These are phyloP conservation scores for Spermophilus dauricus DNA, from an alignment of 2,113 vertebrate species.

Conservation along the genomic window DNA sequence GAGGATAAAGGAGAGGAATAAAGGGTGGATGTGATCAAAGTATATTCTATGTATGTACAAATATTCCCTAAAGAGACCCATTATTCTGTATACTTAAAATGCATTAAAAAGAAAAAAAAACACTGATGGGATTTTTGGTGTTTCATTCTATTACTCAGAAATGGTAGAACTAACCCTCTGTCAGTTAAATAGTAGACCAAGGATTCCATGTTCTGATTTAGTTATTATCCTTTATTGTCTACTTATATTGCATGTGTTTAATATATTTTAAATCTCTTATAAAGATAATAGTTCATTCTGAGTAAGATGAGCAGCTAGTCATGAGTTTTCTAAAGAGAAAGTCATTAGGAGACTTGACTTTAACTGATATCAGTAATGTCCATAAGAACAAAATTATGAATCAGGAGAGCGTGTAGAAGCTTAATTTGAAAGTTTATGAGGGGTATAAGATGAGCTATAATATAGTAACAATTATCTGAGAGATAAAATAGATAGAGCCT, in stretches of 20 bases:
- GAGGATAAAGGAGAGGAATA: neutral
- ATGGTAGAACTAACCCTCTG: constrained; percentile 20
- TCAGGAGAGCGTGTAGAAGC: constrained; percentile 80
- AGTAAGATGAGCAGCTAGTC: constrained; percentile 55
- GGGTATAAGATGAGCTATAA: constrained; percentile 82
- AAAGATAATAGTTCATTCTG: constrained; percentile 68
- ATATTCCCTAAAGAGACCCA: neutral
- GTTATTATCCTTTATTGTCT: constrained; percentile 39
- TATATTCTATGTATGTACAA: neutral
- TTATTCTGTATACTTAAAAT: neutral
- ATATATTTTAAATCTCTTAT: constrained; percentile 53
- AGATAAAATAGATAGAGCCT: constrained; percentile 81
- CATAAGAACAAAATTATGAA: constrained; percentile 84
- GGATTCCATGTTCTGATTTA: constrained; percentile 57
- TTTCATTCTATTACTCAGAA: constrained; percentile 73
- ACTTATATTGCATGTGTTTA: constrained; percentile 46
- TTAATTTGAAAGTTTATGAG: constrained; percentile 87
- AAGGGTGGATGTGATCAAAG: neutral
- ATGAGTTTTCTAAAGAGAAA: constrained; percentile 70
- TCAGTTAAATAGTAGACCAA: constrained; percentile 65
- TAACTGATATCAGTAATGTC: constrained; percentile 72
- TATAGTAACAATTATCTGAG: constrained; percentile 79
- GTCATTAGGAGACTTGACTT: constrained; percentile 71
- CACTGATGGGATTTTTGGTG: constrained; percentile 63
- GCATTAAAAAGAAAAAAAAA: neutral